Conservation (phyloP, 2,113 vertebrate genomes). For the Corythornis madagascariensis region DNA sequence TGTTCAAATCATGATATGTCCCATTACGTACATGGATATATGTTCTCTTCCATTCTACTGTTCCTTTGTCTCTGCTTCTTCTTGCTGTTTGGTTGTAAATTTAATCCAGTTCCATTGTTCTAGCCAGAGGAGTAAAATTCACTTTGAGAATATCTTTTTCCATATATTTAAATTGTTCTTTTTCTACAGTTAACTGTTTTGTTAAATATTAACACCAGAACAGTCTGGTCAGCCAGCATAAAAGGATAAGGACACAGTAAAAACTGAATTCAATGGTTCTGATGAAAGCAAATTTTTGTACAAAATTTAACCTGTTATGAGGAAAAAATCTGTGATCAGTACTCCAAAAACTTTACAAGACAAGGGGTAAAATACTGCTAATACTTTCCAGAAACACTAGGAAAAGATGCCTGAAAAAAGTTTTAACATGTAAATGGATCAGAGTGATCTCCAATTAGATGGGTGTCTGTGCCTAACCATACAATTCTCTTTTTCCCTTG, state of each 20-base stretch:
- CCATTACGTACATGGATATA: neutral
- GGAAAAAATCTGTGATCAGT: neutral
- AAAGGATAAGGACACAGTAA: neutral
- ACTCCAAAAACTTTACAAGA: neutral
- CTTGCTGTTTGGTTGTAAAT: neutral
- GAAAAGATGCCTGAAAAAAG: neutral
- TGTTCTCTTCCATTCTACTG: neutral
- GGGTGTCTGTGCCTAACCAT: neutral
- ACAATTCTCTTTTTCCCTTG: neutral
- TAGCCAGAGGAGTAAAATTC: neutral
- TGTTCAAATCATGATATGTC: neutral
- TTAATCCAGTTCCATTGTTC: neutral
- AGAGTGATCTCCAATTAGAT: neutral
- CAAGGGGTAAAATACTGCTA: neutral
- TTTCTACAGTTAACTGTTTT: neutral
- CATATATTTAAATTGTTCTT: neutral
- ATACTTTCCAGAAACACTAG: neutral
- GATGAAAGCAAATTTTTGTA: neutral
- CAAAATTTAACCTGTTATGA: neutral
- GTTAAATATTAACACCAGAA: neutral
- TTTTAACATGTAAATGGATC: neutral
- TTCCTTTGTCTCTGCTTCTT: neutral
- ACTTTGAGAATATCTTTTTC: neutral
- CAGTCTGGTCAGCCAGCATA: neutral
- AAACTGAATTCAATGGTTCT: neutral